phyloP scores from a whole-genome alignment of 2,888 invertebrate species.

The Fragum sueziense region DNA sequence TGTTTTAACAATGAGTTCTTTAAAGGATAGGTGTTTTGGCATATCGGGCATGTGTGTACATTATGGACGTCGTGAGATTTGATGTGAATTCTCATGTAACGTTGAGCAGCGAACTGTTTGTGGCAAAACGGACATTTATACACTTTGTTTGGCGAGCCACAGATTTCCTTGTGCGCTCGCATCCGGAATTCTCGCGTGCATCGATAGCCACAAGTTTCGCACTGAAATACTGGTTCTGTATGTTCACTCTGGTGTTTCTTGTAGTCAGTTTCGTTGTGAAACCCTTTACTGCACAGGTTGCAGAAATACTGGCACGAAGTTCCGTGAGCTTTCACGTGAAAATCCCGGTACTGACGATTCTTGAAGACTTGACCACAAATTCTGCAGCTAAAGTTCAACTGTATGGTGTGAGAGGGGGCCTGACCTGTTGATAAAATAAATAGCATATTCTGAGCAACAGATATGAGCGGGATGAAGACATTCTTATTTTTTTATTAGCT shows the following conservation, averaged over 20 bases:
- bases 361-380: slow-evolving; percentile 43
- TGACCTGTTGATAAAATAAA: background rate
- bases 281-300: slow-evolving; percentile 33
- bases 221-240: slow-evolving; percentile 36
- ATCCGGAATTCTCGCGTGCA: slow-evolving; percentile 43
- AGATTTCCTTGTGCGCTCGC: slow-evolving; percentile 46
- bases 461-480: too few species aligned
- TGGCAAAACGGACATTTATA: slow-evolving; percentile 45
- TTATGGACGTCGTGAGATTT: slow-evolving; percentile 51
- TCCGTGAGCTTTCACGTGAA: slow-evolving; percentile 43
- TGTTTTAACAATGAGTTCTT: slow-evolving; percentile 53
- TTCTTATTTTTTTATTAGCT: too few species aligned
- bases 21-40: slow-evolving; percentile 48
- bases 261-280: slow-evolving; percentile 30
- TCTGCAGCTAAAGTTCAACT: slow-evolving; percentile 36
- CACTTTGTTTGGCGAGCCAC: slow-evolving; percentile 39
- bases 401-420: slow-evolving; percentile 4
- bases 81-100: slow-evolving; percentile 47
- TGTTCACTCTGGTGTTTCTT: slow-evolving; percentile 30
- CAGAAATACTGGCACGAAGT: slow-evolving; percentile 31
- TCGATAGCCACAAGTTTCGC: slow-evolving; percentile 49
- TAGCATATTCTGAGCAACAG: too few species aligned
- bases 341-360: slow-evolving; percentile 49
- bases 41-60: slow-evolving; percentile 45
- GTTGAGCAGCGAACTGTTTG: slow-evolving; percentile 47